These are phyloP conservation scores for Pogonus chalceus DNA, from an alignment of 1,140 invertebrate species.

Conservation along the genomic window DNA sequence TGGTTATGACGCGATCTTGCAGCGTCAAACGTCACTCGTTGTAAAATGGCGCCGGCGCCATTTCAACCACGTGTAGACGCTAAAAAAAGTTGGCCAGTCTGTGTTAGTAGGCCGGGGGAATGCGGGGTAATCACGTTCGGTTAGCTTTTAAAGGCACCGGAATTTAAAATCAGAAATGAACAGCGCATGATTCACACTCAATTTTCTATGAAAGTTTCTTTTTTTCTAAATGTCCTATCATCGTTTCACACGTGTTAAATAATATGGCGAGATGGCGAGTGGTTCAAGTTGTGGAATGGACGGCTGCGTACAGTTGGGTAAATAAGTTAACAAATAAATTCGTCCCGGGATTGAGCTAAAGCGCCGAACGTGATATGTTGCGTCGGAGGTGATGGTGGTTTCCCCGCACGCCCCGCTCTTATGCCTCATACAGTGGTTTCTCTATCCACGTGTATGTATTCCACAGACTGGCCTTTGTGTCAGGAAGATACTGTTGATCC, in stretches of 20 bases:
- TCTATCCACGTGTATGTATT: constrained; percentile 79
- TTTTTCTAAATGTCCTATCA: no score
- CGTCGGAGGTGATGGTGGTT: no score
- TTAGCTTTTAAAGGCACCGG: not conserved
- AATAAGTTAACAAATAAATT: not conserved
- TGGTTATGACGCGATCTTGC: not conserved
- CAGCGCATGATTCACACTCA: no score
- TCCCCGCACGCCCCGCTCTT: no score
- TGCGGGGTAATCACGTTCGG: not conserved
- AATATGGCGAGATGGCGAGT: not conserved
- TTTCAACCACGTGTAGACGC: not conserved
- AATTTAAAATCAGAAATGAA: not conserved
- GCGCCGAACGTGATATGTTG: not conserved
- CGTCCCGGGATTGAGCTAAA: constrained; percentile 5
- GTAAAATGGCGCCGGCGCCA: not conserved
- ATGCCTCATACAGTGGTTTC: constrained; percentile 70
- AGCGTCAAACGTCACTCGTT: not conserved
- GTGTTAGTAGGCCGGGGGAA: not conserved
- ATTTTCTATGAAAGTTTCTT: no score
- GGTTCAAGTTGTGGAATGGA: not conserved
- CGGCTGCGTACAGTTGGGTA: not conserved
- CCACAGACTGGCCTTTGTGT: constrained; percentile 75
- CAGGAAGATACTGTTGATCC: constrained; percentile 51
- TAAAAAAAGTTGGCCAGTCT: not conserved
- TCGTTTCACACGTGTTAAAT: not conserved